Evolutionary conservation across 64 coral and sea anemone genomes (phyloP).

Genomic region (Actinia tenebrosa): DNA sequence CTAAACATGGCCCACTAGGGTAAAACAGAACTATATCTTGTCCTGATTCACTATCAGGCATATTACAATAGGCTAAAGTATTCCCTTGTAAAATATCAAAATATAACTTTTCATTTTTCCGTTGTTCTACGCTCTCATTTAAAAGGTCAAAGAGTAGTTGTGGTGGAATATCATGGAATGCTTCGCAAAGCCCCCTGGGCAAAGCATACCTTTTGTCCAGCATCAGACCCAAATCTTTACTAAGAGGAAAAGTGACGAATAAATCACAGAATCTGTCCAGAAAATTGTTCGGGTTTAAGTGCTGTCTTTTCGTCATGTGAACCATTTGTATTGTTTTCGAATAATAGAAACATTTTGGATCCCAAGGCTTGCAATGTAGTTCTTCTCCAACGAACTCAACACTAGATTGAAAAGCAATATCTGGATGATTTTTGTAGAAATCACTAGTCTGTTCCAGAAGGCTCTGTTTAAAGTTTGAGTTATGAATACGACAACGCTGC

Average conservation of each 20-base stretch:
- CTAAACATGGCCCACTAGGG: conserved; percentile 38
- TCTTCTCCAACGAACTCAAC: not conserved
- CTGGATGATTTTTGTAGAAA: not conserved
- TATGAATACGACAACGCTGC: not conserved
- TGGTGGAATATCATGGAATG: conserved; percentile 28
- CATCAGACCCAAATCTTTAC: not conserved
- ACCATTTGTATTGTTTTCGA: not conserved
- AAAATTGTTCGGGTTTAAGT: not conserved
- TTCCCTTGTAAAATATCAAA: conserved; percentile 57
- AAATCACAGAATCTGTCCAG: not conserved
- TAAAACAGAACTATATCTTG: conserved; percentile 33
- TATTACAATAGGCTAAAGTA: conserved; percentile 8
- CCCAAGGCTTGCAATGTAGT: not conserved
- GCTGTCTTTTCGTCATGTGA: not conserved
- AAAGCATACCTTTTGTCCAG: not conserved
- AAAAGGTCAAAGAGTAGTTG: conserved; percentile 31
- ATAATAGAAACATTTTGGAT: not conserved
- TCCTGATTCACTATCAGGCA: not conserved
- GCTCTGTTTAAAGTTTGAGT: not conserved
- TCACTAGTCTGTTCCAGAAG: not conserved
- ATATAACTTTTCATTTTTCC: conserved; percentile 22
- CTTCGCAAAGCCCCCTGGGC: not conserved
- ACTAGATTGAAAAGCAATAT: conserved; percentile 1
- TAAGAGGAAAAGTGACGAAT: not conserved
- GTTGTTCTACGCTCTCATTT: conserved; percentile 46